A percentile compares a stretch with the other conserved stretches of the same genome.
These are phyloP conservation scores for Tanytarsus gracilentus DNA, from an alignment of 2,888 invertebrate genomes.

Conservation along the genomic window DNA sequence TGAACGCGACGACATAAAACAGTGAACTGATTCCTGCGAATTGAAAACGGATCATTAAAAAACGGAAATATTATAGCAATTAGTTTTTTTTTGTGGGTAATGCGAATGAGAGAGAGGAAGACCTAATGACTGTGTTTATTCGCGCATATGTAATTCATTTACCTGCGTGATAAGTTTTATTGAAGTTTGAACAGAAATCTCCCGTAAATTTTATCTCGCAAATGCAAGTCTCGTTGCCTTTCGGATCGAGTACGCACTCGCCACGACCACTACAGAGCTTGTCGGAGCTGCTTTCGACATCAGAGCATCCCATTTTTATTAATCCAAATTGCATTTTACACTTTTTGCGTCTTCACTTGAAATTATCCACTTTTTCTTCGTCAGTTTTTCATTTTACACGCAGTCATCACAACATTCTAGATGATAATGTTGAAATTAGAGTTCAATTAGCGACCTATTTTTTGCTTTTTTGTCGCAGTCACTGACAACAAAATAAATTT, in stretches of 20 bases:
- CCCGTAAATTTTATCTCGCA: constrained; percentile 85
- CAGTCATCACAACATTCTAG: no score
- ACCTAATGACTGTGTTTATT: background rate
- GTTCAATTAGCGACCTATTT: no score
- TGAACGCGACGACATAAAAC: constrained; percentile 73
- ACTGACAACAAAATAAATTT: no score
- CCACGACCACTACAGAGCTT: constrained; percentile 71
- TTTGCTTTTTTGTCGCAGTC: no score
- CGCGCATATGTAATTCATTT: constrained; percentile 31
- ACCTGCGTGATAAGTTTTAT: constrained; percentile 66
- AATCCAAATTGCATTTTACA: background rate
- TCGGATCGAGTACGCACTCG: constrained; percentile 60
- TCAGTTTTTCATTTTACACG: no score
- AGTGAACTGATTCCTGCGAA: constrained; percentile 53
- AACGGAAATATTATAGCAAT: background rate
- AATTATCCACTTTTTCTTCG: no score
- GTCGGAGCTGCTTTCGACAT: constrained; percentile 9
- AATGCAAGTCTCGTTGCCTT: constrained; percentile 70
- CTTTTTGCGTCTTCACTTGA: no score
- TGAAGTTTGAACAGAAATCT: constrained; percentile 71
- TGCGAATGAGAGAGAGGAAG: background rate
- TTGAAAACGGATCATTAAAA: background rate
- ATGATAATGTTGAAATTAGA: no score
- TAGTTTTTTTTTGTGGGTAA: background rate
- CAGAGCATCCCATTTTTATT: constrained; percentile 4